Percentiles rank a stretch among this genome's conserved stretches.
Conservation (phyloP, 2,888 invertebrate genomes). For the Eristalis arbustorum region DNA sequence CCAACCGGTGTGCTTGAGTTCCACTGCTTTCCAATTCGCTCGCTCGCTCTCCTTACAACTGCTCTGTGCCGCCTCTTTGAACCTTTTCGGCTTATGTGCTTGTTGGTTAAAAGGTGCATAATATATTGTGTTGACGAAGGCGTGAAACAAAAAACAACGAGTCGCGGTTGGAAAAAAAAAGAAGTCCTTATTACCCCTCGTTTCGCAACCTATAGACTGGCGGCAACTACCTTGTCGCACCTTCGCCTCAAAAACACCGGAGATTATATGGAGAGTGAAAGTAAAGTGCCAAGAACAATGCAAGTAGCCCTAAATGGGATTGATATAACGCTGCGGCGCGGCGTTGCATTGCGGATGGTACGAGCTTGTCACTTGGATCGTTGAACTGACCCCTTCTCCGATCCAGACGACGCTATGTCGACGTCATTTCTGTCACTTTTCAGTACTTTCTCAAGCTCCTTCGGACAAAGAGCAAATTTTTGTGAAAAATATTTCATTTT, state of each 20-base stretch:
- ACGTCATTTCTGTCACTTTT: slow-evolving; percentile 56
- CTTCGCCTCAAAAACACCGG: slow-evolving; percentile 7
- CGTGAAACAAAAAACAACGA: slow-evolving; percentile 59
- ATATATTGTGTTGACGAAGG: slow-evolving; percentile 69
- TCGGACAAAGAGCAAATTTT: slow-evolving; percentile 27
- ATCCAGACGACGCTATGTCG: slow-evolving; percentile 24
- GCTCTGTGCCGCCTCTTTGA: slow-evolving; percentile 62
- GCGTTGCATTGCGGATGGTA: neutral
- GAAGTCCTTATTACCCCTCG: slow-evolving; percentile 27
- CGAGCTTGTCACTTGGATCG: neutral
- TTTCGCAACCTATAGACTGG: slow-evolving; percentile 20
- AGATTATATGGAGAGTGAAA: slow-evolving; percentile 48
- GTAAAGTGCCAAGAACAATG: slow-evolving; percentile 55
- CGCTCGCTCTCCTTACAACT: slow-evolving; percentile 30
- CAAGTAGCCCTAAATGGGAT: slow-evolving; percentile 50
- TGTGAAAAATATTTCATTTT: neutral
- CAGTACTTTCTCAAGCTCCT: neutral
- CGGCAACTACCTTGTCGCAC: slow-evolving; percentile 47
- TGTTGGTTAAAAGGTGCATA: slow-evolving; percentile 68
- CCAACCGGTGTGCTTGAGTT: neutral
- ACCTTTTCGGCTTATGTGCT: slow-evolving; percentile 66
- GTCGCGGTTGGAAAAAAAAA: neutral
- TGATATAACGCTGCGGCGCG: neutral
- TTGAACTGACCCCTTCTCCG: neutral
- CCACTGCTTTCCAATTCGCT: slow-evolving; percentile 25